These are phyloP conservation scores for Anas flavirostris DNA, from an alignment of 2,797 vertebrate species.

Conservation along the genomic window DNA sequence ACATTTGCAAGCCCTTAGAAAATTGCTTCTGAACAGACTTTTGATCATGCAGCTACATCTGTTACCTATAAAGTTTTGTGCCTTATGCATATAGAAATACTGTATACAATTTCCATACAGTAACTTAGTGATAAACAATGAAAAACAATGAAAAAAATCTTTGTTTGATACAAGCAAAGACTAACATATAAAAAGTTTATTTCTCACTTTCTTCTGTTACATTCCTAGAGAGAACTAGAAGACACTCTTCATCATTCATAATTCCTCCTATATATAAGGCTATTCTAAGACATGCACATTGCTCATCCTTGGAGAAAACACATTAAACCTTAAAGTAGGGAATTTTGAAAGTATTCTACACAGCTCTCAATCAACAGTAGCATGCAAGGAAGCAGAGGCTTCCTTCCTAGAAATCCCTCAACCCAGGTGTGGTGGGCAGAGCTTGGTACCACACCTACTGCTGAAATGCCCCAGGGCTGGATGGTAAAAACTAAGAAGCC, in stretches of 20 bases:
- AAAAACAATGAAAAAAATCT: neutral
- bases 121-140: neutral
- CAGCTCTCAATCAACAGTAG: neutral
- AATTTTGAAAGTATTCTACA: neutral
- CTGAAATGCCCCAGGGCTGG: neutral
- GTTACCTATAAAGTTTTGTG: neutral
- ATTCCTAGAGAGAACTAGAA: neutral
- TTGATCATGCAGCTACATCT: neutral
- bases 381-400: neutral
- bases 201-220: neutral
- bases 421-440: neutral
- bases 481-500: rapidly evolving
- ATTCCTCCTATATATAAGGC: neutral
- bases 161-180: neutral
- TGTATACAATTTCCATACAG: neutral
- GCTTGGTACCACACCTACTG: neutral
- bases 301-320: neutral
- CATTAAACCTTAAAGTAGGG: neutral
- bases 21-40: neutral
- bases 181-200: neutral
- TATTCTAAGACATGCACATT: neutral
- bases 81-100: neutral
- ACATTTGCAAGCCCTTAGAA: neutral
- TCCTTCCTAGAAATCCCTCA: neutral
- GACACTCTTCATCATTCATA: neutral